Percentiles rank a stretch among this genome's conserved stretches.
Evolutionary conservation across 2,113 vertebrate genomes (phyloP).

Genomic region (Cyphomyrus discorhynchus): DNA sequence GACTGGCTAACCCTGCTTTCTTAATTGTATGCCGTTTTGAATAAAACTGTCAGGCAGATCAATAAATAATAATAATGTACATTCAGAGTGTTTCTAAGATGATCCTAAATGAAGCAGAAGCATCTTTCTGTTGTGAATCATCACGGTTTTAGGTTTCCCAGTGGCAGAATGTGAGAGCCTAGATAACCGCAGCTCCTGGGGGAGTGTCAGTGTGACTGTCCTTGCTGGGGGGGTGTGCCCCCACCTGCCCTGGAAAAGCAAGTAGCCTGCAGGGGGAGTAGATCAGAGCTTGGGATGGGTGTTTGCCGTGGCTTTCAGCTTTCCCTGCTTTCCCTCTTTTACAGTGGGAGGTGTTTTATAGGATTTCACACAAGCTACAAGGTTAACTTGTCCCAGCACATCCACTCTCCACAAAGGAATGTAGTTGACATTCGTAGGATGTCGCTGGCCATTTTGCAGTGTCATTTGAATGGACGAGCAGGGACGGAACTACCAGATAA

Average conservation of each 20-base stretch:
- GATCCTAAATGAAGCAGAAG: background rate
- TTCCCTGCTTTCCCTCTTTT: background rate
- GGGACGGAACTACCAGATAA: background rate
- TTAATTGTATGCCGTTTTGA: background rate
- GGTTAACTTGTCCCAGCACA: background rate
- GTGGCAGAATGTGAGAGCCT: background rate
- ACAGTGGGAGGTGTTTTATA: background rate
- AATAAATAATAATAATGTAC: background rate
- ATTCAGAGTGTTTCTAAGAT: background rate
- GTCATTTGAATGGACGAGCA: background rate
- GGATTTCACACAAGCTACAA: background rate
- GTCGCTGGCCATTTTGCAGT: background rate
- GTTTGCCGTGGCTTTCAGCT: background rate
- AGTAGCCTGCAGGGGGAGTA: background rate
- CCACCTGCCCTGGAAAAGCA: background rate
- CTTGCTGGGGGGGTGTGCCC: background rate
- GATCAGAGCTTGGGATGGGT: background rate
- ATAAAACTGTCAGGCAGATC: background rate
- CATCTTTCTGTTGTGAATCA: background rate
- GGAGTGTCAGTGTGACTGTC: background rate
- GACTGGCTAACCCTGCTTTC: background rate
- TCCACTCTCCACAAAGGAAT: background rate
- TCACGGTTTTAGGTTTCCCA: background rate
- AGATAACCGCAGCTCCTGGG: background rate
- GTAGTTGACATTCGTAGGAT: constrained; percentile 2